A percentile compares a stretch with the other conserved stretches of the same genome.
phyloP scores from a whole-genome alignment of 2,113 vertebrate genomes.

The Cichladusa arquata region DNA sequence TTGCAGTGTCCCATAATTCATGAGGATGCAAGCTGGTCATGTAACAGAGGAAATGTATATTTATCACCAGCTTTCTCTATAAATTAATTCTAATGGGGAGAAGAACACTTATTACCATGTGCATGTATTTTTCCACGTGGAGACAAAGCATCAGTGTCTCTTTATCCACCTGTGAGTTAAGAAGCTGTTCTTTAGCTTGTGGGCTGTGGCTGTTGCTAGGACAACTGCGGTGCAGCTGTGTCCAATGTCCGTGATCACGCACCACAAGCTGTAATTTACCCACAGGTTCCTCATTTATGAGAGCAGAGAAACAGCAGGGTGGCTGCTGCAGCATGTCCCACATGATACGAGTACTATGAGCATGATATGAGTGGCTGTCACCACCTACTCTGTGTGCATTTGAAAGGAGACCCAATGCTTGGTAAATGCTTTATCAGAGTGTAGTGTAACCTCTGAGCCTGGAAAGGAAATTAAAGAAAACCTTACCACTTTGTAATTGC shows the following conservation, averaged over 20 bases:
- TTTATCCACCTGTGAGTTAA: not conserved
- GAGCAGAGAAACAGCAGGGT: not conserved
- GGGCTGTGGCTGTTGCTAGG: constrained; percentile 60
- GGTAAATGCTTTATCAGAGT: not conserved
- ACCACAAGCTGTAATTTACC: constrained; percentile 40
- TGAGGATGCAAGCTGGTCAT: not conserved
- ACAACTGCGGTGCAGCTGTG: constrained; percentile 38
- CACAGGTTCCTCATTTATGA: constrained; percentile 1
- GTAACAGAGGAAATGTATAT: not conserved
- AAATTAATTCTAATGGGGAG: not conserved
- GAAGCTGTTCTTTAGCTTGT: not conserved
- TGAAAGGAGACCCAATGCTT: not conserved
- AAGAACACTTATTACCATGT: not conserved
- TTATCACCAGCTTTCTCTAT: not conserved
- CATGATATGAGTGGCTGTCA: not conserved
- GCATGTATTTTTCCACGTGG: not conserved
- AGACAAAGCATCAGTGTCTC: constrained; percentile 21
- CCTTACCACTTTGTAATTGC: not conserved
- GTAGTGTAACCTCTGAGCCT: not conserved
- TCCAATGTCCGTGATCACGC: not conserved
- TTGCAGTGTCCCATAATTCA: not conserved
- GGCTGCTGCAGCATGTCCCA: not conserved
- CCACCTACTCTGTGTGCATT: not conserved
- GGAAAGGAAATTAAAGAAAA: not conserved
- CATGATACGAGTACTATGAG: not conserved